Base-by-base conservation (phyloP, 2,113 vertebrate genomes). In the Cephalopholis sonnerati region DNA sequence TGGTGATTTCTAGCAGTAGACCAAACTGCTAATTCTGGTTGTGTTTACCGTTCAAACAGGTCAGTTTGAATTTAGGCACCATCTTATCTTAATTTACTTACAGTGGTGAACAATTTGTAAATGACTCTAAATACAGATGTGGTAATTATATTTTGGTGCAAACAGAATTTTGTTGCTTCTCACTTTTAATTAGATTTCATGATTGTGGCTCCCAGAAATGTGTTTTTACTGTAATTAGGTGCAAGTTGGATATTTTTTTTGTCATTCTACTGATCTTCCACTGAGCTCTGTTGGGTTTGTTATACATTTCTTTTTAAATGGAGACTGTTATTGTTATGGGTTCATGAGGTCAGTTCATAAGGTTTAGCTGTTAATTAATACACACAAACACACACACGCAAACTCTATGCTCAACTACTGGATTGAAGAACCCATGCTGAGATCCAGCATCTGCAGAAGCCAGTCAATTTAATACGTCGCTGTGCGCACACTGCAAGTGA, bases 381-480 rank as follows among this genome's bases (percentile, higher is more conserved):
- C 50, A 74, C 74, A 87, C 86, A 87, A 25, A 68, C 79, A 83
- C 22, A 63, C 24, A 27, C 17, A 58, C 25, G 53, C 18, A 27
- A 1, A 62, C 32, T 69, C 72, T 73, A 83, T 66, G 67, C 54
- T 20, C 22, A 79, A 36, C 39, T 64, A 41, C 46, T 65, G 44
- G 36, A 79, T 5, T 77, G 55, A 69, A 59, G 63, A 71, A 54
- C 27, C n/a, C 66, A 81, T 59, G 69, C 84, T 82, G 81, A 69
- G 55, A 77, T 65, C 27, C 32, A 74, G 75, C 79, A 71, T 90
- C 89, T 80, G 81, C 70, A 77, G 84, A 85, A 82, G 55, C 69
- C 67, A 88, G 79, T 92, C 79, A 89, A 32, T 93, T 88, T 74
- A 84, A 84, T 91, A 67, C 89, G 66, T 80, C 62, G 85, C 70